Evolutionary conservation across 1,140 invertebrate genomes (phyloP), one percentile per base, ranked within the genome.

Genomic region (Bilobella aurantiaca): DNA sequence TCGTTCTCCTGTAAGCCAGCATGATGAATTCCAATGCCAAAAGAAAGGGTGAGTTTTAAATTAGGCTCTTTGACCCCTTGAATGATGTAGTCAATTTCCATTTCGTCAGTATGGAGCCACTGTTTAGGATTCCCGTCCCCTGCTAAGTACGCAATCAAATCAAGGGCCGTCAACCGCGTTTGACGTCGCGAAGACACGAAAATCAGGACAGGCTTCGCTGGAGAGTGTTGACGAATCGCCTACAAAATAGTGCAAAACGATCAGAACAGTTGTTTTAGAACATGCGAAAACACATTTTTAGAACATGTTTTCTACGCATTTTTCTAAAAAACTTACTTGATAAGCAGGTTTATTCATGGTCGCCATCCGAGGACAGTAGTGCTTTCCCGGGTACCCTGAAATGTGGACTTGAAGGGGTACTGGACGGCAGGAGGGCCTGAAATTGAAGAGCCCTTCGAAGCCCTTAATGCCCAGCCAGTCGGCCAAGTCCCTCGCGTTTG

Each of bases 311-410:
- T n/a, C n/a, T n/a, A n/a, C n/a, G n/a, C n/a, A n/a, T n/a, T 29
- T 37, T 16, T 28, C 21, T 65, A 62, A 31, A 57, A 3, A 25
- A 59, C 62, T 74, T 80, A 82, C 82, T 80, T 95, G 89, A 79
- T 92, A 99, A 1, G 91, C 89, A n/a, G 97, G 96, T 75, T 95
- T 91, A 79, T 99, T 99, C 97, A 99, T 99, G 0, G 94, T 92
- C 37, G 95, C 91, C 97, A 99, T 99, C 65, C 97, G 83, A 0
- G 97, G 96, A 77, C 97, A 99, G 79, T 99, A 99, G 77, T 99
- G 93, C 73, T 97, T 94, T 0, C 93, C 95, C 1, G 92, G 87
- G 77, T 93, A 97, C 0, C 94, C 94, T 64, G 85, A 81, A 64
- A 96, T 91, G 74, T 97, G 93, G 31, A 98, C 93, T 79, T 97